Evolutionary conservation across 1,140 invertebrate genomes (phyloP), one percentile per base, ranked within the genome.

Genomic region (Arion vulgaris): DNA sequence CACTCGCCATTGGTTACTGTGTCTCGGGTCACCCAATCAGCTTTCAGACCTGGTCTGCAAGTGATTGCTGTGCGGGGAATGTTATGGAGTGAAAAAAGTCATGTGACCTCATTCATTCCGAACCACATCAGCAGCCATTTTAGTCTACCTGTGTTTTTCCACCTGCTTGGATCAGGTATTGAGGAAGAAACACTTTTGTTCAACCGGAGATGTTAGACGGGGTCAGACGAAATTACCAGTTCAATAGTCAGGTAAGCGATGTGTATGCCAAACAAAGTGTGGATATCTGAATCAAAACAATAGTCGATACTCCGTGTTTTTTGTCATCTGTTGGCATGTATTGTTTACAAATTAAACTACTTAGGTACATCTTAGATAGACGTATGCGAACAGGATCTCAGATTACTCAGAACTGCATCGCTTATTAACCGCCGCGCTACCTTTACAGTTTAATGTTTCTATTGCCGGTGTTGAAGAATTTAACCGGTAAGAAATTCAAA

Each of bases 21-120:
- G n/a, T n/a, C n/a, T n/a, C 11, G 28, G 28, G 28, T 13, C 62
- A 66, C 11, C 62, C 62, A 66, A 66, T 66, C 62, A 66, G 5
- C n/a, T 5, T 4, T 7, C 62, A 32, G 62, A 5, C 62, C 19
- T 32, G 1, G 28, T 66, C 2, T 66, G 62, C 1, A n/a, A 9
- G 62, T 5, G n/a, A 28, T 66, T 28, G n/a, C 7, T 66, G 62
- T 28, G 62, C 2, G 19, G 53, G 5, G 9, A 45, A 23, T 57
- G 53, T 1, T 9, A 4, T n/a, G 53, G 7, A 57, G 19, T 5
- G 53, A 23, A 23, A 23, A 19, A 45, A n/a, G 71, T 72, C 71
- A 72, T 45, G 71, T 72, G 71, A 72, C 71, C 71, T 45, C 71
- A 72, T 41, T 72, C 71, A 72, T 72, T 72, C 71, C 41, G 5